Base-by-base conservation (phyloP, 2,888 invertebrate species). In the Cinara cedri region DNA sequence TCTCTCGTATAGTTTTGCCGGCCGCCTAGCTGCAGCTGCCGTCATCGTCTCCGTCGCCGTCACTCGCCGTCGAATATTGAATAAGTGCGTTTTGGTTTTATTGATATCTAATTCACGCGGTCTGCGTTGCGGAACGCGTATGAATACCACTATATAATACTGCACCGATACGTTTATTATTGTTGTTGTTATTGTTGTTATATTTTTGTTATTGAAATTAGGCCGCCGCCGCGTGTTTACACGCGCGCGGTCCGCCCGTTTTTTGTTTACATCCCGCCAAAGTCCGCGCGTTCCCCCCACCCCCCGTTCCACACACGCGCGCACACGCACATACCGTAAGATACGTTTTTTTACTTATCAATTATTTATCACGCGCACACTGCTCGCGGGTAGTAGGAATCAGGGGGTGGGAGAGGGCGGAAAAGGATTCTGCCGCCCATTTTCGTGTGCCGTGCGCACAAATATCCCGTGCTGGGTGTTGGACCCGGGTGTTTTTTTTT, bases 1-100 rank as follows among this genome's bases (percentile, higher is more conserved):
- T 49, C 46, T 34, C 34, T n/a, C n/a, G n/a, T 34, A 4, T 34
- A 4, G 3, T 34, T 34, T 34, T 34, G 34, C 21, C 16, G 65
- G 14, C 21, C 21, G 21, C 13, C 65, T 14, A 42, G 49, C 13
- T 16, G 21, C 21, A 11, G 65, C 65, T 19, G 46, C 71, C 46
- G 57, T 21, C 34, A 4, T 24, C 66, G 13, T 51, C 51, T 51
- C 34, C 21, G 21, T 66, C 24, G 13, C 57, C 71, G 21, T 16
- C 16, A 51, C 51, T 51, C 44, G 19, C 19, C 63, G 63, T 63
- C 76, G 66, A 66, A n/a, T 66, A 76, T 76, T 76, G 75, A n/a
- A 76, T 76, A 76, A 76, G 65, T 66, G 55, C 65, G 66, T 26
- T 57, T 66, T 46, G 66, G n/a, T n/a, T 26, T 72, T 49, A 19